Base-by-base conservation (phyloP, 2,888 invertebrate genomes). In the Euzetes globulus region DNA sequence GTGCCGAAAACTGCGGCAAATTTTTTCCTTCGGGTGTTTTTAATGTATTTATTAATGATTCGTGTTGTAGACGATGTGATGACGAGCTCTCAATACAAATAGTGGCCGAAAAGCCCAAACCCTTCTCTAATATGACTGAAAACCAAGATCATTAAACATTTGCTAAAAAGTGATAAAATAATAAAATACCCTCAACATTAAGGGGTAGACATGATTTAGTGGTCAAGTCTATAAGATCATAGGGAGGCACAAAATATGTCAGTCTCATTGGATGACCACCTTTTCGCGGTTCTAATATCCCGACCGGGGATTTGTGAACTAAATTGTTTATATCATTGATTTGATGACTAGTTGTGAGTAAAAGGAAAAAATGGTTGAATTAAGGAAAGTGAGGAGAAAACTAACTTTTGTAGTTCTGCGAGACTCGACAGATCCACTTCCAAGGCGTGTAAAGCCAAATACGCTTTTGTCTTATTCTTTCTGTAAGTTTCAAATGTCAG, bases 391-490 rank as follows among this genome's bases (percentile, higher is more conserved):
- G n/a, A n/a, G n/a, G n/a, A 52, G 19, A 25, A 15, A 5, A 29
- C 37, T 78, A 79, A 84, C 83, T 81, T 84, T 80, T 82, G 84
- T 77, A 83, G 79, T 80, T 92, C 91, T 52, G 90, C 90, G 78
- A 95, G 83, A 71, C 89, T 89, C 78, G 88, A 89, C 75, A 97
- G 85, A 84, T 97, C 96, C 27, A 90, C 88, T 85, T 96, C 96
- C 80, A 97, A 85, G 45, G 94, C 92, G 81, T 93, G 92, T 72
- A 97, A 85, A 17, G 95, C 94, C 80, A 91, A 90, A 81, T 92
- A 95, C 1, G 94, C 94, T 85, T 95, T 94, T 78, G 90, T 91
- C 84, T 94, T 96, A 11, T 93, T 89, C 84, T 94, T 94, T n/a
- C 65, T 77, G 83, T 83, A 79, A 52, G 75, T 41, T 22, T 55